Evolutionary conservation across 2,797 vertebrate genomes (phyloP).

Genomic region (Orestias chungarensis): DNA sequence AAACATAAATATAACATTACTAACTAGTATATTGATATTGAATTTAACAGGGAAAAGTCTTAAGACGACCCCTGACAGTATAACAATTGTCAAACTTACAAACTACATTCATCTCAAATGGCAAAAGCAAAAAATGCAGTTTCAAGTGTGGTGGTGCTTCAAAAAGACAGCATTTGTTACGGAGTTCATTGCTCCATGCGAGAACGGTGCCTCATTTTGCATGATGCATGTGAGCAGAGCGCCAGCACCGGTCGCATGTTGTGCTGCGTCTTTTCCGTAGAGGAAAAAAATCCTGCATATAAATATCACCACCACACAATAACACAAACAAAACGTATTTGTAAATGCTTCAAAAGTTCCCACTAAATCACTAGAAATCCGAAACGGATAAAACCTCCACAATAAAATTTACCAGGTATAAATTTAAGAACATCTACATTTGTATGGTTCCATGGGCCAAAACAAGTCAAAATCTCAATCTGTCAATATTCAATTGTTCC

Average conservation of each 20-base stretch:
- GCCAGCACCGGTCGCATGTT: too few species aligned
- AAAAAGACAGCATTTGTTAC: background rate
- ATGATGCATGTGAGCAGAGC: too few species aligned
- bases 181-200: background rate
- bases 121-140: background rate
- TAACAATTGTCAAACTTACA: background rate
- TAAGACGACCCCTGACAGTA: background rate
- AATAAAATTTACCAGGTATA: background rate
- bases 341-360: too few species aligned
- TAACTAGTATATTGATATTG: background rate
- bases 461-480: background rate
- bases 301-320: background rate
- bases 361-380: too few species aligned
- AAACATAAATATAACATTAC: background rate
- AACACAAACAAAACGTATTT: too few species aligned
- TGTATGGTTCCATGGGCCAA: background rate
- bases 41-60: background rate
- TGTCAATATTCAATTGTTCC: too few species aligned
- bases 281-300: background rate
- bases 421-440: too few species aligned
- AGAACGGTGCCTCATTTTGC: too few species aligned
- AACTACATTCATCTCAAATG: background rate
- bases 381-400: background rate
- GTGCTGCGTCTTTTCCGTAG: too few species aligned
- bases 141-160: background rate